Base-by-base conservation (phyloP, 2,797 vertebrate genomes). In the Artibeus lituratus region DNA sequence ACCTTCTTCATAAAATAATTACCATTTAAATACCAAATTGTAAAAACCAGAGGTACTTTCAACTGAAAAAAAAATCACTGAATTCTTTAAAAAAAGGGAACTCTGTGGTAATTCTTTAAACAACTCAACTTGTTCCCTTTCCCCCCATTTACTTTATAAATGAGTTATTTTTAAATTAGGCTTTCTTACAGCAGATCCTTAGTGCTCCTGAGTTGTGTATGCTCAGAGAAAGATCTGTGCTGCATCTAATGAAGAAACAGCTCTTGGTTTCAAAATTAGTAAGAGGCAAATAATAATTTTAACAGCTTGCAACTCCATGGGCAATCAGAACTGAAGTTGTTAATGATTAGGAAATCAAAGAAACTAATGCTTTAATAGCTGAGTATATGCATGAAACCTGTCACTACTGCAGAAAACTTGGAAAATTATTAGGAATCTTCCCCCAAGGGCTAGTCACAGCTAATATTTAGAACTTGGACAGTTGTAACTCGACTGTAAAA, bases 271-370 rank as follows among this genome's bases (percentile, higher is more conserved):
- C 91, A 95, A 97, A 98, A 97, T 97, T 74, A 96, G 72, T 91
- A 94, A 92, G 91, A 96, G 53, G 90, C 80, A 97, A 97, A 97
- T 95, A 93, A 92, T 97, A 84, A 96, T 97, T 97, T 95, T 96
- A 98, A 98, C 94, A 97, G 94, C 94, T 98, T 98, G 96, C 80
- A 98, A 96, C 91, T 96, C 94, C 91, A 96, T 88, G 93, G 96
- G 96, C 55, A 98, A 97, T 78, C 95, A 96, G 22, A 94, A 80
- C 24, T 92, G 84, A 97, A 97, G 67, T 88, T 98, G 87, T 77
- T 97, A 95, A 96, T 82, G 42, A 95, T 37, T 97, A 96, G 90
- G 95, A 97, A 97, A 97, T 93, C 73, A 97, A 98, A 98, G 93
- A 97, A 92, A 95, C 51, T 97, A 96, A 97, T 94, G 78, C 47